Evolutionary conservation across 2,888 invertebrate genomes (phyloP).

Genomic region (Drosophila anomalipes): DNA sequence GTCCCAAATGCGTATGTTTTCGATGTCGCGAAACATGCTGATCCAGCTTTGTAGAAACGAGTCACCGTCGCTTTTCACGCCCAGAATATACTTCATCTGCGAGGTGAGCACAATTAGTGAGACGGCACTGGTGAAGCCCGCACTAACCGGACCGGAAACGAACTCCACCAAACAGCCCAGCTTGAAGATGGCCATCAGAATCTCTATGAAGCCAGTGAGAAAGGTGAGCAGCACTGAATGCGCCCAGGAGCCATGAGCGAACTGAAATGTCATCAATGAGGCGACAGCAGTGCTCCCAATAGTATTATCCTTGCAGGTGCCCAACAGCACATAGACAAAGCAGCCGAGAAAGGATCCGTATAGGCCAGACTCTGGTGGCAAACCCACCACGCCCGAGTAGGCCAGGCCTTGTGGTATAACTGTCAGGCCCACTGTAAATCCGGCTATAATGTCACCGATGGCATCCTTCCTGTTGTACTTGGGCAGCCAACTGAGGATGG

Average conservation of each 20-base stretch:
- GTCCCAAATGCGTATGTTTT: slow-evolving; percentile 89
- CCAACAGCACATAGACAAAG: slow-evolving; percentile 95
- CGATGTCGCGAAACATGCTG: slow-evolving; percentile 89
- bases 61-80: slow-evolving; percentile 89
- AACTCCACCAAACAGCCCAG: slow-evolving; percentile 95
- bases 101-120: slow-evolving; percentile 95
- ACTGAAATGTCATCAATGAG: slow-evolving; percentile 93
- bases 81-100: slow-evolving; percentile 93
- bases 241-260: slow-evolving; percentile 88
- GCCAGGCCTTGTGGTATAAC: slow-evolving; percentile 92
- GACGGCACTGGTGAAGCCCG: slow-evolving; percentile 95
- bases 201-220: slow-evolving; percentile 90
- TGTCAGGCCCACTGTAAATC: slow-evolving; percentile 92
- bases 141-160: slow-evolving; percentile 95
- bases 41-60: slow-evolving; percentile 93
- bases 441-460: slow-evolving; percentile 95
- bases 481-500: slow-evolving; percentile 92
- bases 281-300: slow-evolving; percentile 97
- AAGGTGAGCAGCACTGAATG: slow-evolving; percentile 91
- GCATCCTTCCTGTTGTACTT: slow-evolving; percentile 90
- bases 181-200: slow-evolving; percentile 93
- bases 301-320: slow-evolving; percentile 96
- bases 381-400: slow-evolving; percentile 91
- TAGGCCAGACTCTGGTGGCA: slow-evolving; percentile 93
- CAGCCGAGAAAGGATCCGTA: slow-evolving; percentile 97